Evolutionary conservation across 30 jellyfish, hydroid and myxozoan species (phyloP), one percentile per base, ranked within the genome.

Genomic region (Aurelia aurita complex sp. Pacific): DNA sequence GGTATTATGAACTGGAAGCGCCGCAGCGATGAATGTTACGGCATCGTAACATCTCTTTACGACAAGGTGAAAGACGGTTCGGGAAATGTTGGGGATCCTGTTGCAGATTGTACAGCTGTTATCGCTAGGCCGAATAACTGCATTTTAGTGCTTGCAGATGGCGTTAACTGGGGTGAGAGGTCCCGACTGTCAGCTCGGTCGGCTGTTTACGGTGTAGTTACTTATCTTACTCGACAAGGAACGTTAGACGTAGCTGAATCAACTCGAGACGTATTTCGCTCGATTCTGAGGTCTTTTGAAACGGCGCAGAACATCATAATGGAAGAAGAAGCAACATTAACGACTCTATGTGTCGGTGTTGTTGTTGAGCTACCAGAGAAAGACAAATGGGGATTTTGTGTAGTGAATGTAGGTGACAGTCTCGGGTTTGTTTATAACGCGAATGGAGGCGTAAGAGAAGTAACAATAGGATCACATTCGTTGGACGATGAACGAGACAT

Each of bases 151-250:
- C 90, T 92, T 15, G 98, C 98, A 15, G 98, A 92, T 53, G 98
- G 98, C 51, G 98, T 92, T 6, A 92, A 96, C 85, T 92, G 98
- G 98, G 98, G 98, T 33, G 86, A 81, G 42, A 76, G 89, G 60
- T 92, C 98, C 33, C 81, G 74, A 78, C 87, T 92, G 36, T 92
- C 98, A 0, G 89, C 98, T 33, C 85, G 91, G 19, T 74, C 89
- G 43, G 95, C 92, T 2, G 96, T 92, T 6, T 86, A 92, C 86
- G 97, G 98, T 64, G 85, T 93, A 4, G 72, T 85, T 34, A 75
- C 91, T 13, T 77, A 92, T 67, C 34, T 92, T 29, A 36, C 72
- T 18, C n/a, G 51, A 75, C 57, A 64, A 38, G 93, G 73, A 35
- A 38, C 80, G 29, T 64, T 87, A 52, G 85, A 59, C 50, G 14